phyloP scores from a whole-genome alignment of 2,113 vertebrate genomes.

The Psittacara wagleri region DNA sequence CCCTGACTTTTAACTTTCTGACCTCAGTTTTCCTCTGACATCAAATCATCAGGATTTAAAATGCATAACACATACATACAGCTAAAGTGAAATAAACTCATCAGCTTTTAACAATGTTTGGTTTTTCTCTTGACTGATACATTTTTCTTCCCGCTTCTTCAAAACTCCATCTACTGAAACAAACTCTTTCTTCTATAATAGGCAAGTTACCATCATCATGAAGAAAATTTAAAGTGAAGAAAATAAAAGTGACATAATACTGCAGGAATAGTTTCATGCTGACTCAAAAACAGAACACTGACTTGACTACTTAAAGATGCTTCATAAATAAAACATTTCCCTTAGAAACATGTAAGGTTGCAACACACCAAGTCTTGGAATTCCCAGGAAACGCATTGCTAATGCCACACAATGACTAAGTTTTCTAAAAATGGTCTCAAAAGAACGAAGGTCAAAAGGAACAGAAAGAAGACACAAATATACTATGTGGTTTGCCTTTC shows the following conservation, averaged over 20 bases:
- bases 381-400: conserved; percentile 4
- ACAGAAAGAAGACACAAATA: background rate
- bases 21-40: background rate
- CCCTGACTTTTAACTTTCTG: background rate
- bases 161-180: background rate
- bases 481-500: background rate
- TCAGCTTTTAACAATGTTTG: background rate
- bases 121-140: background rate
- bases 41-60: background rate
- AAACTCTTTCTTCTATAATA: background rate
- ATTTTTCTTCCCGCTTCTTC: background rate
- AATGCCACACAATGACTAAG: background rate
- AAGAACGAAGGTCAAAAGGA: conserved; percentile 21
- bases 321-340: conserved; percentile 18
- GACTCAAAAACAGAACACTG: background rate
- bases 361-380: conserved; percentile 5
- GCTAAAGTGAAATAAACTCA: background rate
- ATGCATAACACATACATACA: accelerated
- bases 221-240: background rate
- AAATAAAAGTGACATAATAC: background rate
- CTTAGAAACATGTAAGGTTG: background rate
- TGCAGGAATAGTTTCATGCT: background rate
- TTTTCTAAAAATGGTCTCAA: conserved; percentile 10
- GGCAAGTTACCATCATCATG: background rate
- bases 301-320: background rate